Evolutionary conservation across 1,140 invertebrate genomes (phyloP).

Genomic region (Thrips palmi): DNA sequence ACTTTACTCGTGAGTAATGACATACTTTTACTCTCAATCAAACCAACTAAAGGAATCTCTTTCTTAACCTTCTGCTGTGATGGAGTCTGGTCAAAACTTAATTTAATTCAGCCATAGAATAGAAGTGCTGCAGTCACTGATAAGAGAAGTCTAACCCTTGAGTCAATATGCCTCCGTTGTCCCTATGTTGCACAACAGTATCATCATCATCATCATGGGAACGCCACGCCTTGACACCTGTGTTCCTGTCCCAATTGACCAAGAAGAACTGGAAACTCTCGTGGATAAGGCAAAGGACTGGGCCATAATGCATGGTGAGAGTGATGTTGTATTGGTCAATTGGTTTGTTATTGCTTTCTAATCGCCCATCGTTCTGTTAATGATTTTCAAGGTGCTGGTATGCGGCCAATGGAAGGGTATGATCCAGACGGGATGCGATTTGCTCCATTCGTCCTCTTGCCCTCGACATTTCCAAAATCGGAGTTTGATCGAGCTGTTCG

Average conservation of each 20-base stretch:
- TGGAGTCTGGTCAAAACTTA: too few species aligned
- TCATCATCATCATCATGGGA: constrained; percentile 2
- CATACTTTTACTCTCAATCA: too few species aligned
- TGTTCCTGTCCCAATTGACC: constrained; percentile 39
- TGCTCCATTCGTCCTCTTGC: constrained; percentile 68
- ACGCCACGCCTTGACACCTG: constrained; percentile 16
- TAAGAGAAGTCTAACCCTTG: too few species aligned
- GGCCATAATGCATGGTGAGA: constrained; percentile 55
- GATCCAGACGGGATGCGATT: constrained; percentile 50
- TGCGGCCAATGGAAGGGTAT: constrained; percentile 50
- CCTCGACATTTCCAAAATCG: constrained; percentile 57
- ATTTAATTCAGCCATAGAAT: too few species aligned
- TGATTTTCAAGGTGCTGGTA: constrained; percentile 39
- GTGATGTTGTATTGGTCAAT: constrained; percentile 4
- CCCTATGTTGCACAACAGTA: too few species aligned
- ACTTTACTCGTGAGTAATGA: too few species aligned
- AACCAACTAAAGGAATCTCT: too few species aligned
- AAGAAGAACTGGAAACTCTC: constrained; percentile 36
- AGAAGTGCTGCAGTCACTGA: too few species aligned
- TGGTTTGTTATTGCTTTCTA: background rate
- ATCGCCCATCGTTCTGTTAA: constrained; percentile 7
- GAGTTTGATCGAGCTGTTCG: constrained; percentile 58
- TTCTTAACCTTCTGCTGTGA: too few species aligned
- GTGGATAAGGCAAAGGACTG: constrained; percentile 62
- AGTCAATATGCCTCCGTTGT: too few species aligned